phyloP scores from a whole-genome alignment of 2,797 vertebrate genomes.

The Sciaenops ocellatus region DNA sequence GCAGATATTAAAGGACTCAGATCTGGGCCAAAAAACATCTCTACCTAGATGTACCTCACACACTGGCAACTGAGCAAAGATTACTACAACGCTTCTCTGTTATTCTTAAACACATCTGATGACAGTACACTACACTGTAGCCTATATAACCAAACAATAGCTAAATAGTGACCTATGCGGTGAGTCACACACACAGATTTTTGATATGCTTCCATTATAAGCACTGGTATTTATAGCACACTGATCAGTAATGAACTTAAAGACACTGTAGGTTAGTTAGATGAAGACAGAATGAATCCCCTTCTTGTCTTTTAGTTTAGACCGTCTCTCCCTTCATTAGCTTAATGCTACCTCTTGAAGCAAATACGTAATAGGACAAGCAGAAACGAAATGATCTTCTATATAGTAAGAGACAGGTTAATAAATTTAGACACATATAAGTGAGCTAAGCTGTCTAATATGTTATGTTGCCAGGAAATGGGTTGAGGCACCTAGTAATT shows the following conservation, averaged over 20 bases:
- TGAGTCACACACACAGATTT: background rate
- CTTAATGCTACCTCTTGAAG: slow-evolving; percentile 31
- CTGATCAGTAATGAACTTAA: slow-evolving; percentile 11
- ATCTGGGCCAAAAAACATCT: background rate
- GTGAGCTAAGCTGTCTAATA: slow-evolving; percentile 48
- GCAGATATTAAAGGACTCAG: background rate
- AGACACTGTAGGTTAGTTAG: background rate
- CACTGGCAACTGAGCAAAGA: background rate
- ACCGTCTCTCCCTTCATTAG: slow-evolving; percentile 22
- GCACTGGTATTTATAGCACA: background rate
- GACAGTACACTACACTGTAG: background rate
- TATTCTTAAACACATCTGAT: background rate
- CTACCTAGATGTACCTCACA: background rate
- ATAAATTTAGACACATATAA: slow-evolving; percentile 58
- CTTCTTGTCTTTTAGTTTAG: background rate
- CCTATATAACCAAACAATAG: background rate
- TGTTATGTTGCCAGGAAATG: slow-evolving; percentile 56
- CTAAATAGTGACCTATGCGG: background rate
- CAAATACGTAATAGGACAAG: slow-evolving; percentile 31
- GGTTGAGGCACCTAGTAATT: slow-evolving; percentile 55
- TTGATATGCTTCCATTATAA: slow-evolving; percentile 7
- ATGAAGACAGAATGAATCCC: slow-evolving; percentile 19
- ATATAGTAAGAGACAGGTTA: slow-evolving; percentile 39
- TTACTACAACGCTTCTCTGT: background rate
- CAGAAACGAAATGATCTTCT: slow-evolving; percentile 43